phyloP scores from a whole-genome alignment of 2,797 vertebrate species.

The Rhinophrynus dorsalis region DNA sequence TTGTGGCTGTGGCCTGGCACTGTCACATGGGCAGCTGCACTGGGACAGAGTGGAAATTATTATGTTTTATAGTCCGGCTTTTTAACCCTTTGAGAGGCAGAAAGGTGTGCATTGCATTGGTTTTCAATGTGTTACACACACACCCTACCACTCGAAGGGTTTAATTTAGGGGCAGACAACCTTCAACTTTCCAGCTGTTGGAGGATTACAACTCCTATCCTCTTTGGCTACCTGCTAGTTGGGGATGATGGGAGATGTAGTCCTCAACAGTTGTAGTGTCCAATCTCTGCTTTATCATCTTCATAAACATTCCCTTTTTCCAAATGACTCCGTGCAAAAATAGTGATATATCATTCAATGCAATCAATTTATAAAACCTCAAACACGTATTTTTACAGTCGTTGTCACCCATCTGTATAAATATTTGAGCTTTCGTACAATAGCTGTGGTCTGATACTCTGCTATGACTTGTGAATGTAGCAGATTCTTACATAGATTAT shows the following conservation, averaged over 20 bases:
- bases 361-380: not conserved
- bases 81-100: too few relatives aligned
- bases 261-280: too few relatives aligned
- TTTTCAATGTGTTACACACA: too few relatives aligned
- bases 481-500: conserved; percentile 2
- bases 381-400: not conserved
- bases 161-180: too few relatives aligned
- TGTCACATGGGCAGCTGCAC: conserved; percentile 32
- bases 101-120: too few relatives aligned
- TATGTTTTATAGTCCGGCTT: not conserved
- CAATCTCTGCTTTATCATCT: too few relatives aligned
- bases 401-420: not conserved
- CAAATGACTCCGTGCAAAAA: not conserved
- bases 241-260: too few relatives aligned
- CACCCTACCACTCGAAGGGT: too few relatives aligned
- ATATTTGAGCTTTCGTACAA: not conserved
- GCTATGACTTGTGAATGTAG: conserved; percentile 9
- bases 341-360: not conserved
- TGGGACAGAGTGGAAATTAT: conserved; percentile 17
- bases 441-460: not conserved
- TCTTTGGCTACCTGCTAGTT: too few relatives aligned
- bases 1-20: conserved; percentile 31
- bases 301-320: too few relatives aligned
- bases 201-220: too few relatives aligned
- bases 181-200: too few relatives aligned